These are phyloP conservation scores for Drosophila stalkeri DNA, from an alignment of 2,888 invertebrate species.

Conservation along the genomic window DNA sequence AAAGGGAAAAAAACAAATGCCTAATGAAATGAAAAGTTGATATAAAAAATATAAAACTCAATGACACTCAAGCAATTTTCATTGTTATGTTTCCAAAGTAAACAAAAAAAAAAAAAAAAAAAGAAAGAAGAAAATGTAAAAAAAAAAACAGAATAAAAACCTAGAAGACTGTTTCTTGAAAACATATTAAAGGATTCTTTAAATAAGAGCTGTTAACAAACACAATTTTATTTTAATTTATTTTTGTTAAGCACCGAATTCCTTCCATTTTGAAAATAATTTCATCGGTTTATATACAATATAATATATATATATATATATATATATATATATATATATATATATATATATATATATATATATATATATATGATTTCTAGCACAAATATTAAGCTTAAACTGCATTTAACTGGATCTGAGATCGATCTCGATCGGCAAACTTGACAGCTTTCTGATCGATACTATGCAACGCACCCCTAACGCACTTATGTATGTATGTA, in stretches of 20 bases:
- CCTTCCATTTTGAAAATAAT: constrained; percentile 10
- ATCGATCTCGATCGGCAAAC: not conserved
- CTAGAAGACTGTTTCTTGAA: constrained; percentile 44
- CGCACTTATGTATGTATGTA: not conserved
- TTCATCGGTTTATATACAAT: not conserved
- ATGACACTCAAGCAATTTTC: constrained; percentile 49
- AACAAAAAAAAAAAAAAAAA: constrained; percentile 56
- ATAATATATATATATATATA: constrained; percentile 11
- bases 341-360: not conserved
- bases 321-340: constrained; percentile 5
- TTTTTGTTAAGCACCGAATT: constrained; percentile 15
- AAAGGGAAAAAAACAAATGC: constrained; percentile 18
- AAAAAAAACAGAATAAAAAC: constrained; percentile 56
- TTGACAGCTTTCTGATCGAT: not conserved
- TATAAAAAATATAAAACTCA: not conserved
- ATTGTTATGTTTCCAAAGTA: constrained; percentile 61
- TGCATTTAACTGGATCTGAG: constrained; percentile 63
- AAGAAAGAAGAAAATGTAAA: constrained; percentile 3
- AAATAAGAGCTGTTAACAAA: constrained; percentile 33
- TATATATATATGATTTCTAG: constrained; percentile 39
- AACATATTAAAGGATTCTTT: constrained; percentile 40
- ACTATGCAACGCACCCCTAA: constrained; percentile 32
- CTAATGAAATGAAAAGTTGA: constrained; percentile 8
- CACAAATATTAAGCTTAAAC: constrained; percentile 66
- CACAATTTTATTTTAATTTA: constrained; percentile 8